Evolutionary conservation across 1,140 invertebrate genomes (phyloP).

Genomic region (Bombus waltoni): DNA sequence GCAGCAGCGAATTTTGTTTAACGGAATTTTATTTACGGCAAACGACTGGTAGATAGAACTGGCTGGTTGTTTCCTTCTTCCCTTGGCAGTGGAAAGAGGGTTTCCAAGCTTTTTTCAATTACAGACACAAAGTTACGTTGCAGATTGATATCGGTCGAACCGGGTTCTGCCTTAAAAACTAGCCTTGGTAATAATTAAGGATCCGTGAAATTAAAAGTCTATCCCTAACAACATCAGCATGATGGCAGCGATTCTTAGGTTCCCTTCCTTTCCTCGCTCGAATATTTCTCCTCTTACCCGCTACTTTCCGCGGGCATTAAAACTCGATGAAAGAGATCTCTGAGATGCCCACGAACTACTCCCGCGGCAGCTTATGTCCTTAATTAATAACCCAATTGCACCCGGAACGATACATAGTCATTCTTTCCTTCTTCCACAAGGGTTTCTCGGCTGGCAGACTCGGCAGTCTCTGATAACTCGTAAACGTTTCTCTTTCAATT

Average conservation of each 20-base stretch:
- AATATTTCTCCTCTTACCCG: conserved; percentile 27
- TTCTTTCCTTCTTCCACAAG: neutral
- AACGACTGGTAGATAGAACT: conserved; percentile 17
- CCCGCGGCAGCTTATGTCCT: conserved; percentile 32
- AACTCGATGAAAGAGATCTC: conserved; percentile 52
- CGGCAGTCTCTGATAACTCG: too few species aligned
- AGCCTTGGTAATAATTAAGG: conserved; percentile 69
- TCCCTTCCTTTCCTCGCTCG: neutral
- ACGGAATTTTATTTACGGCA: conserved; percentile 56
- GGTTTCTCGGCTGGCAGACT: neutral
- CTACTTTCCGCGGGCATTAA: conserved; percentile 42
- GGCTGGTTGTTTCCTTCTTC: neutral
- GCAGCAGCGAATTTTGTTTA: neutral
- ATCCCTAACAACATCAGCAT: conserved; percentile 53
- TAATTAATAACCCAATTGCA: conserved; percentile 57
- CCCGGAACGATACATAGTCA: conserved; percentile 10
- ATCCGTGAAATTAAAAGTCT: conserved; percentile 74
- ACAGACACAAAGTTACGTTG: conserved; percentile 67
- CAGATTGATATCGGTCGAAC: conserved; percentile 42
- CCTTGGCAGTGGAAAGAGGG: conserved; percentile 18
- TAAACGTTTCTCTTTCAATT: neutral
- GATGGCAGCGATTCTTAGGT: conserved; percentile 36
- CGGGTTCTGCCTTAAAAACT: conserved; percentile 63
- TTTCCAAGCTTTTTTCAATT: conserved; percentile 69
- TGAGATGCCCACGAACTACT: conserved; percentile 14